Base-by-base conservation (phyloP, 1,140 invertebrate species). In the Lepeophtheirus salmonis region DNA sequence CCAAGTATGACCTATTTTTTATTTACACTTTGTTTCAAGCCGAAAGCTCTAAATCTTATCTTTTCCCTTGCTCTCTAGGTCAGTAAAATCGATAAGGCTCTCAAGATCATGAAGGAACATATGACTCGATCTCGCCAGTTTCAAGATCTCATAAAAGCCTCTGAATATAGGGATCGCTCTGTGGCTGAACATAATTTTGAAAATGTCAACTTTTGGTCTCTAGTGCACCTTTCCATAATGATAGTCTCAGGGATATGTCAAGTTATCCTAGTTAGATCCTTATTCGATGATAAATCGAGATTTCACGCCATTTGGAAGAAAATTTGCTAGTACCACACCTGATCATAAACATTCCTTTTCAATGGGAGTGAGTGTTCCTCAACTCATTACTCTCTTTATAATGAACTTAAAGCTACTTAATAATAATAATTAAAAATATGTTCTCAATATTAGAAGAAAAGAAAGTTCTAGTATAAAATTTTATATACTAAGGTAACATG, bases 81-180 rank as follows among this genome's bases (percentile, higher is more conserved):
- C 30, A n/a, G 30, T n/a, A 41, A 50, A 62, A 68, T 70, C 41
- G 67, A 77, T 74, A 67, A 74, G 62, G 72, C 76, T 25, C 72
- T 83, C 13, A 74, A 77, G 41, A 75, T 72, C 63, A 76, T 84
- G 1, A 71, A 76, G 16, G 67, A 70, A 26, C 73, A 80, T 67
- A 66, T 84, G 20, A 77, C 76, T 3, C 77, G 79, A 65, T 79
- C 81, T 0, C 69, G 79, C 16, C 75, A 82, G 59, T 66, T 83
- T 57, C 84, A 88, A 71, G 83, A 86, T 65, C 67, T 81, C 41
- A 72, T 82, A 49, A 77, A 80, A 17, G 81, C 82, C 1, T 76
- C 78, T 65, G 85, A 87, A 70, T 79, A 83, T 0, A 69, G 83
- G 26, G 84, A 88, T 70, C 74, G 84, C 62, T 86, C 84, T 70